Evolutionary conservation across 2,113 vertebrate species (phyloP), one percentile per base, ranked within the genome.

Genomic region (Gasterosteus nipponicus): DNA sequence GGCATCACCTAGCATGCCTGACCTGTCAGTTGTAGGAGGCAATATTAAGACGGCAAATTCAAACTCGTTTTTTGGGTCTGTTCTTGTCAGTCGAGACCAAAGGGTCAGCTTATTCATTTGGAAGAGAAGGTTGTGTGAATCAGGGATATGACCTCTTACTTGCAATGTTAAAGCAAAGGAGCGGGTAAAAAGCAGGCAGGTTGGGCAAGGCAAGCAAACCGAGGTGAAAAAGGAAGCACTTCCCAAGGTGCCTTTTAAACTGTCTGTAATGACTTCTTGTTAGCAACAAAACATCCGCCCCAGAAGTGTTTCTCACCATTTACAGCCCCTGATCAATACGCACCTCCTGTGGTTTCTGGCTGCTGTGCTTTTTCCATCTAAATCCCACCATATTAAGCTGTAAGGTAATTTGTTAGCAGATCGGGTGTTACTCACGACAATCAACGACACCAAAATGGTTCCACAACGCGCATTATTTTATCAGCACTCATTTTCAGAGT

Each of bases 221-320:
- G 29, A 72, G 49, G 58, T 59, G 42, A 51, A 63, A 63, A 63
- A 29, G 1, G 29, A 42, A 26, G 33, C 65, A 46, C 75, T 67
- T 67, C 26, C 81, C 49, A 42, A 63, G 66, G 60, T 69, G 26
- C 22, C 59, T 22, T 69, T 89, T 89, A 89, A 86, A 92, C 90
- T 54, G 86, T 69, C 53, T 83, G 70, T 75, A 91, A 91, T 91
- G 64, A 38, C 73, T 83, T 51, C 54, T 63, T 82, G 63, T 87
- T 81, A 75, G 64, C 54, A 61, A 59, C 64, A 77, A 79, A 69
- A 46, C 70, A 58, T 73, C 57, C 59, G 57, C 51, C 69, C 31
- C 31, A 47, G 39, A 7, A 72, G 80, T 77, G 82, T 81, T 83
- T 85, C 90, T 85, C 79, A 72, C 56, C 57, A 9, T 81, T 89